Evolutionary conservation across 1,140 invertebrate genomes (phyloP), one percentile per base, ranked within the genome.

Genomic region (Galleria mellonella): DNA sequence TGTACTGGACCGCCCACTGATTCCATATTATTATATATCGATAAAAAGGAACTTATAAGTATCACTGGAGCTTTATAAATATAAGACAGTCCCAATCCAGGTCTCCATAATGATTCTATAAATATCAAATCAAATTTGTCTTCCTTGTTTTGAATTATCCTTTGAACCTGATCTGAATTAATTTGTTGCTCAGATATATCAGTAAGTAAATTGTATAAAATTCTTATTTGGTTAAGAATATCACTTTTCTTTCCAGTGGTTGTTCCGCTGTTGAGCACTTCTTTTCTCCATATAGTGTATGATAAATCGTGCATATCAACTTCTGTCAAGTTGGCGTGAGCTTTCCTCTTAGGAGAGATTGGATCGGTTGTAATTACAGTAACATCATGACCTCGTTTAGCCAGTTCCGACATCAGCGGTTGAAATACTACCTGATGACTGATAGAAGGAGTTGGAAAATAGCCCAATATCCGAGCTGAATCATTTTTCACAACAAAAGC

Each of bases 401-500:
- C 69, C 23, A 89, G 51, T 39, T 73, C 77, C 35, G 64, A 58
- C 31, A 66, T 65, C 5, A 88, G 11, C 12, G 79, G 63, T 50
- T 72, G 53, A 42, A 76, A 87, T 4, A 81, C 0, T n/a, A n/a
- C n/a, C n/a, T n/a, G n/a, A n/a, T n/a, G n/a, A n/a, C n/a, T n/a
- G n/a, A n/a, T n/a, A n/a, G 83, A 86, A 2, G 87, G 67, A 5
- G 70, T 70, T 2, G 87, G 64, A 28, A 87, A 62, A 1, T 88
- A 54, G 1, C 70, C 83, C n/a, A 90, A 51, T 36, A 90, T 90
- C 12, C 68, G 70, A 9, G 78, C 74, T 0, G 41, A 15, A 10
- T 50, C 41, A 39, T 2, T n/a, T 38, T 17, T 38, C 9, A 14
- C 4, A 2, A 38, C 11, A 38, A 7, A 38, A n/a, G 1, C 9